Base-by-base conservation (phyloP, 2,888 invertebrate species). In the Drosophila ezoana region DNA sequence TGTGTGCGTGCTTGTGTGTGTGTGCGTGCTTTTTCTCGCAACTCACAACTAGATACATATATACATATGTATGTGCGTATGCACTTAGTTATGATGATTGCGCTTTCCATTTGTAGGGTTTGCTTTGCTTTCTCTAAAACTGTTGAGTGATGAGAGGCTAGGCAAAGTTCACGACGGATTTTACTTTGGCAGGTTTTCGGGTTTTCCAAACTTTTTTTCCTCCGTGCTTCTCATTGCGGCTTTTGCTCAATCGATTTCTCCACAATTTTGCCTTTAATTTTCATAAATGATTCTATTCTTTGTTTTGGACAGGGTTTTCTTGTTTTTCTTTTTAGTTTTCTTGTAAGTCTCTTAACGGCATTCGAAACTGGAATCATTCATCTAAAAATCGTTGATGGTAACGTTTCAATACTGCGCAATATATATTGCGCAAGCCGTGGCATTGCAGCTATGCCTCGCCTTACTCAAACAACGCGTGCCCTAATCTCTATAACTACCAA, bases 371-470 rank as follows among this genome's bases (percentile, higher is more conserved):
- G 56, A 76, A 53, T 74, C 77, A 67, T 43, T 62, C 71, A 71
- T 48, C 65, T 45, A 65, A 62, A 65, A 63, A 54, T 68, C 59
- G 60, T 60, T 77, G 67, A 77, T 74, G 70, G 64, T 53, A 71
- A 56, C 60, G 62, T 62, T 71, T 35, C 28, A 53, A 57, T 77
- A 72, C 66, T 73, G 63, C 64, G 66, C 77, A 63, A 73, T 68
- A 76, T 59, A 64, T 59, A 72, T 76, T 70, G 69, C 69, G 58
- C 61, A 62, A 68, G 49, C 53, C 37, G 35, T 58, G 28, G 23
- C 44, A 62, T 51, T 63, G 52, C 59, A 57, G 70, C 48, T 62
- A 43, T 60, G 28, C 37, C 32, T 58, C 37, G 44, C 20, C 40
- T 33, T 33, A 28, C 20, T 4, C 23, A 23, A 28, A 28, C 28